Evolutionary conservation across 2,888 invertebrate genomes (phyloP).

Genomic region (Ditula angustiorana): DNA sequence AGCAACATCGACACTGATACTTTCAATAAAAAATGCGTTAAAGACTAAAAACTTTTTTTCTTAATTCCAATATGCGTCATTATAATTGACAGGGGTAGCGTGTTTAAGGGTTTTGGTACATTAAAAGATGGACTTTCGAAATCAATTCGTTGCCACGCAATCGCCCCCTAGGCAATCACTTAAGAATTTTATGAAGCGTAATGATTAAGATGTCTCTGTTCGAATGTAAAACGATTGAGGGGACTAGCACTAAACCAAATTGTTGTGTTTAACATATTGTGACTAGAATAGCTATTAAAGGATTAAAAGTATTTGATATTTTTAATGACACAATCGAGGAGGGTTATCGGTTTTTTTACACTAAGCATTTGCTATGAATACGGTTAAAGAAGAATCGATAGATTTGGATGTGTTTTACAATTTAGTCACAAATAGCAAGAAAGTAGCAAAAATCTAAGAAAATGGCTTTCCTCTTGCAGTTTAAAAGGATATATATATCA

Average conservation of each 20-base stretch:
- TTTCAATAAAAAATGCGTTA: too few relatives aligned
- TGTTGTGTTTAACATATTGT: slow-evolving; percentile 77
- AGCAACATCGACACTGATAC: too few relatives aligned
- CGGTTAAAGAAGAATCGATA: too few relatives aligned
- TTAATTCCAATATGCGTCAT: slow-evolving; percentile 2
- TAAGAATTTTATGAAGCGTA: slow-evolving; percentile 83
- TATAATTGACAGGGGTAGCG: slow-evolving; percentile 29
- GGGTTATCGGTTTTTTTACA: slow-evolving; percentile 42
- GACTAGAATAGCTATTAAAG: slow-evolving; percentile 78
- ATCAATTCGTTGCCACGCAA: slow-evolving; percentile 80
- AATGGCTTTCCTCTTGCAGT: too few relatives aligned
- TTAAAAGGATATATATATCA: too few relatives aligned
- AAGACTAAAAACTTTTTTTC: neutral
- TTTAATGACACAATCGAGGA: slow-evolving; percentile 41
- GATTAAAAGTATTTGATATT: slow-evolving; percentile 59
- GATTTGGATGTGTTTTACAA: too few relatives aligned
- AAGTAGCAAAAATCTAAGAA: too few relatives aligned
- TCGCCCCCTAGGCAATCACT: slow-evolving; percentile 79
- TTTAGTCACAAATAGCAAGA: too few relatives aligned
- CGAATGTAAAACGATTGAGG: slow-evolving; percentile 65
- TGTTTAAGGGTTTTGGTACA: slow-evolving; percentile 59
- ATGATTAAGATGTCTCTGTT: slow-evolving; percentile 83
- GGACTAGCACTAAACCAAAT: slow-evolving; percentile 55
- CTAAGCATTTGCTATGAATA: neutral
- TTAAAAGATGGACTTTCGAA: slow-evolving; percentile 76